phyloP scores from a whole-genome alignment of 2,797 vertebrate genomes.

The Sebastes kiyomatsui region DNA sequence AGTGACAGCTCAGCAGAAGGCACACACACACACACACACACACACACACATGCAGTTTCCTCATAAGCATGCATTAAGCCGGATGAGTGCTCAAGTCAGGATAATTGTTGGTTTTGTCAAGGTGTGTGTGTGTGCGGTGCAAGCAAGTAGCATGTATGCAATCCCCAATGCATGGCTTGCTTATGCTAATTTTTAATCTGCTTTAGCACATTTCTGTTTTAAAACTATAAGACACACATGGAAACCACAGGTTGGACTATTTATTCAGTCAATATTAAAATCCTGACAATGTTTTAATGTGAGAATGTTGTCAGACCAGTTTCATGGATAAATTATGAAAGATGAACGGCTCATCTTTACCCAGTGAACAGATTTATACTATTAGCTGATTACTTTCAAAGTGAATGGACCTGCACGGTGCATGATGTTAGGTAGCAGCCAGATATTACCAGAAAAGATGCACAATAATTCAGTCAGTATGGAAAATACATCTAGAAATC shows the following conservation, averaged over 20 bases:
- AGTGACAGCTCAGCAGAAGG: constrained; percentile 5
- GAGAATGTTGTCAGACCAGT: not conserved
- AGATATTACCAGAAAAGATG: not conserved
- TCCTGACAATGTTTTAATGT: not conserved
- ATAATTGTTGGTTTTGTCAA: constrained; percentile 41
- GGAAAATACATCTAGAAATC: not conserved
- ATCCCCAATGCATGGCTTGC: not conserved
- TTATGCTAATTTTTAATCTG: constrained; percentile 22
- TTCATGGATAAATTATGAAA: constrained; percentile 6
- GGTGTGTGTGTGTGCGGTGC: constrained; percentile 25
- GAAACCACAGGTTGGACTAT: not conserved
- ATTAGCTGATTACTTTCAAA: constrained; percentile 1
- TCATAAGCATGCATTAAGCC: constrained; percentile 16
- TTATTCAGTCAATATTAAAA: constrained; percentile 13
- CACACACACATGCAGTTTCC: not conserved
- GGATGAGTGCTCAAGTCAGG: constrained; percentile 29
- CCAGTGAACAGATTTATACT: not conserved
- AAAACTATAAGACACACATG: not conserved
- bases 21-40: not conserved
- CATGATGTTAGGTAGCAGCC: not conserved
- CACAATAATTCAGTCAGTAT: not conserved
- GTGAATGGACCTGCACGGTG: not conserved
- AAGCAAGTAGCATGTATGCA: not conserved
- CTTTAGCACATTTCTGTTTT: not conserved
- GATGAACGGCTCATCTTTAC: not conserved